These are phyloP conservation scores for Drosophila seguyi DNA, from an alignment of 1,140 invertebrate genomes.

Conservation along the genomic window DNA sequence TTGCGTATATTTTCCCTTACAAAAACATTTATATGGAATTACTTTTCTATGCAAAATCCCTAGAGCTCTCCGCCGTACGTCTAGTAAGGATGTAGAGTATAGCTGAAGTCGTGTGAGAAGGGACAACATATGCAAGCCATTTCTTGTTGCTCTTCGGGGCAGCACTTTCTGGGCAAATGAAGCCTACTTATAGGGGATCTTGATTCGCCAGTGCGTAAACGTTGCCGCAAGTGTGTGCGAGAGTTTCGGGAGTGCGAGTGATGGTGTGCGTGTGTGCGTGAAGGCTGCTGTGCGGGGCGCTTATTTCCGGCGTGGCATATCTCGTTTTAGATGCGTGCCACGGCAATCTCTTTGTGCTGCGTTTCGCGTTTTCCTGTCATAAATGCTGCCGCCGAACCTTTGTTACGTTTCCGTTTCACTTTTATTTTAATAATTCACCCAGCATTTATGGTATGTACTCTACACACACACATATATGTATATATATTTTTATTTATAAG, in stretches of 20 bases:
- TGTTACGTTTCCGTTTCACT: slow-evolving; percentile 83
- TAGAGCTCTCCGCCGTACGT: no score
- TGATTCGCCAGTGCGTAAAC: slow-evolving; percentile 78
- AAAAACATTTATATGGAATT: neutral
- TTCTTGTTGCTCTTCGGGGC: slow-evolving; percentile 10
- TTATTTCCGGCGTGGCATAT: slow-evolving; percentile 82
- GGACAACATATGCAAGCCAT: neutral
- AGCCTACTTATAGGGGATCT: slow-evolving; percentile 78
- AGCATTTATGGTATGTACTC: slow-evolving; percentile 75
- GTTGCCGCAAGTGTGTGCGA: slow-evolving; percentile 18
- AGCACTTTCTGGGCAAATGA: slow-evolving; percentile 66
- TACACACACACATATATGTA: slow-evolving; percentile 63
- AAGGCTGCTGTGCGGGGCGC: slow-evolving; percentile 56
- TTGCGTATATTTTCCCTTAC: no score
- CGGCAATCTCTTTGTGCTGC: slow-evolving; percentile 77
- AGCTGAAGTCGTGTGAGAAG: neutral
- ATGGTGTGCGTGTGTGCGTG: slow-evolving; percentile 27
- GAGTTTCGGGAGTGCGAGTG: slow-evolving; percentile 8
- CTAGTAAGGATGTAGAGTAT: slow-evolving; percentile 1
- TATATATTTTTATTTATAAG: slow-evolving; percentile 61
- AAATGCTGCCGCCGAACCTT: slow-evolving; percentile 79
- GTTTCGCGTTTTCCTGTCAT: slow-evolving; percentile 83
- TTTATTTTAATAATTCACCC: slow-evolving; percentile 83
- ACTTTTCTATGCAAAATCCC: neutral
- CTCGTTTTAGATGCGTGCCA: slow-evolving; percentile 82